Evolutionary conservation across 1,140 invertebrate genomes (phyloP), one percentile per base, ranked within the genome.

Genomic region (Ceratosolen fusciceps): DNA sequence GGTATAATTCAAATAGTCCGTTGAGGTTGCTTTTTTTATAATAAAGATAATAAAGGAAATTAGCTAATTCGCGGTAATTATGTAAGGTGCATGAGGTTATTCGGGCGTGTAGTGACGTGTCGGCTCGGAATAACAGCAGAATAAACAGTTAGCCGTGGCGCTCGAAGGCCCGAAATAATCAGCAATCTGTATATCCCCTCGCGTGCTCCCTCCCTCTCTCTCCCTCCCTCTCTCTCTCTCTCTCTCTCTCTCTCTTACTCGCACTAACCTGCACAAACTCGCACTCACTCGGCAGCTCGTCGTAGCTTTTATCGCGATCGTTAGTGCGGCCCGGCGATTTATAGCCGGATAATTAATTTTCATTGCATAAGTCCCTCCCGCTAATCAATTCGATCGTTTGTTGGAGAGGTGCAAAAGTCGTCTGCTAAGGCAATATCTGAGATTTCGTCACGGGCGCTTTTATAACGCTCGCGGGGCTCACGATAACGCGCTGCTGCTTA

Each of bases 291-390:
- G 52, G 52, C 14, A 8, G 81, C 83, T 16, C 31, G 29, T 26
- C 54, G 78, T 71, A 65, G 80, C 68, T 31, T 81, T 83, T 85
- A 85, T 86, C 83, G 82, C 74, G 81, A 85, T 85, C 82, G 79
- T 83, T 84, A 82, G 83, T 84, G 81, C 80, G 81, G 79, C 74
- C 83, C 56, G 78, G 71, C 70, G 72, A 83, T 84, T 82, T 86
- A 87, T 86, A 84, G 80, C 43, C 74, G 78, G 80, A 84, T 86
- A 87, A 88, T 88, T 87, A 88, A 87, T 87, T 86, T 87, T 65
- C 80, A 84, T 84, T 77, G 62, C 60, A 52, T 83, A 81, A 82
- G 84, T 83, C 74, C 47, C 5, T 83, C 74, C 47, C 5, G 54
- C 37, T 74, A 72, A 81, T 68, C 73, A 71, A 71, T 65, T 84